phyloP scores from a whole-genome alignment of 2,113 vertebrate species.

The Antigone vipio region DNA sequence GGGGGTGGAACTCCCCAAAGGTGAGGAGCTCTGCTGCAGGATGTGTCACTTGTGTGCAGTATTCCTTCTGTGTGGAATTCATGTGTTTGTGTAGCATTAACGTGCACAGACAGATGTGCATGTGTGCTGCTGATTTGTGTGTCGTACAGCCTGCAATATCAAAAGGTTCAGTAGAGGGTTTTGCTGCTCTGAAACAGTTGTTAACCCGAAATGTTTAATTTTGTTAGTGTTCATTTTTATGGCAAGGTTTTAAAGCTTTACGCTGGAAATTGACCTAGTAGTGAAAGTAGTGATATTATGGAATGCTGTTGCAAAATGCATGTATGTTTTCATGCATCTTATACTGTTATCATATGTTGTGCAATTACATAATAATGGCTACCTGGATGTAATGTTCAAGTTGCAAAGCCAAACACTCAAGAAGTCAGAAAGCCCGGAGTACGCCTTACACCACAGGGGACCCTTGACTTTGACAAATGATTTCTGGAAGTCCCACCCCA shows the following conservation, averaged over 20 bases:
- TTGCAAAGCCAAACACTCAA: background rate
- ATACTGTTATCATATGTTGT: background rate
- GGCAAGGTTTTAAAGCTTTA: background rate
- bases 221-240: background rate
- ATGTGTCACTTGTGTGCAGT: background rate
- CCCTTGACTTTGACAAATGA: background rate
- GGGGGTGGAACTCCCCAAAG: background rate
- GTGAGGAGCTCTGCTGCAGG: background rate
- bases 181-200: background rate
- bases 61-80: background rate
- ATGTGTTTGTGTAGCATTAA: background rate
- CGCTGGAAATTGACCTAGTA: background rate
- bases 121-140: background rate
- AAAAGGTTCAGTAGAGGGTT: background rate
- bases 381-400: background rate
- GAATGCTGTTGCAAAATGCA: background rate
- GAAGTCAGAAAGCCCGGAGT: background rate
- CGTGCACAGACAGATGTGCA: accelerated
- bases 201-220: background rate
- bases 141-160: background rate
- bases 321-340: accelerated
- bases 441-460: background rate
- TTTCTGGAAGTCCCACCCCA: background rate
- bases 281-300: background rate
- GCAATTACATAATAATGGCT: background rate